Evolutionary conservation across 2,113 vertebrate species (phyloP).

Genomic region (Perca schrenkii): DNA sequence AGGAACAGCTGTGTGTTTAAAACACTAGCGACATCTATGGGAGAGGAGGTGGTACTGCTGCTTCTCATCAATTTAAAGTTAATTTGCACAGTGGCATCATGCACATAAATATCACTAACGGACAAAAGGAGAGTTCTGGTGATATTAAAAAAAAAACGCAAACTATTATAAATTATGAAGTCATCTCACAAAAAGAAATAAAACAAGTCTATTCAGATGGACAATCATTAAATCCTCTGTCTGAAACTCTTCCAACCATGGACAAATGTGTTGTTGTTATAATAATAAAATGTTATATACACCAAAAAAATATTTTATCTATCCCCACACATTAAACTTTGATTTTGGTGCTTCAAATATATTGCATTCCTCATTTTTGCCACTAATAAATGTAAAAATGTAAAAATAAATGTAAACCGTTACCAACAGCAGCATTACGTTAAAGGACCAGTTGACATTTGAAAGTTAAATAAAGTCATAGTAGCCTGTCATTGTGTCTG

Average conservation of each 20-base stretch:
- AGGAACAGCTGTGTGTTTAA: neutral
- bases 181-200: too few species aligned
- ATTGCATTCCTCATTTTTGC: neutral
- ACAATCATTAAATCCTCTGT: neutral
- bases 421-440: neutral
- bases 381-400: neutral
- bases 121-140: too few species aligned
- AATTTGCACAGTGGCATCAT: neutral
- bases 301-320: neutral
- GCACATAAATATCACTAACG: too few species aligned
- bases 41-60: slow-evolving; percentile 48
- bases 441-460: neutral
- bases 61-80: neutral
- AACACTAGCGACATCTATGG: slow-evolving; percentile 41
- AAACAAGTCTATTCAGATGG: neutral
- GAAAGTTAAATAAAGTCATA: neutral
- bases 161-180: neutral
- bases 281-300: neutral
- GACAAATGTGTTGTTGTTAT: neutral
- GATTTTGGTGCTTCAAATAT: neutral
- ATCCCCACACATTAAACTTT: neutral
- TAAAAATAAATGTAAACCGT: neutral
- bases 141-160: neutral
- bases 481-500: neutral
- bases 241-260: neutral